Conservation (phyloP, 2,888 invertebrate genomes). For the Nowickia ferox region DNA sequence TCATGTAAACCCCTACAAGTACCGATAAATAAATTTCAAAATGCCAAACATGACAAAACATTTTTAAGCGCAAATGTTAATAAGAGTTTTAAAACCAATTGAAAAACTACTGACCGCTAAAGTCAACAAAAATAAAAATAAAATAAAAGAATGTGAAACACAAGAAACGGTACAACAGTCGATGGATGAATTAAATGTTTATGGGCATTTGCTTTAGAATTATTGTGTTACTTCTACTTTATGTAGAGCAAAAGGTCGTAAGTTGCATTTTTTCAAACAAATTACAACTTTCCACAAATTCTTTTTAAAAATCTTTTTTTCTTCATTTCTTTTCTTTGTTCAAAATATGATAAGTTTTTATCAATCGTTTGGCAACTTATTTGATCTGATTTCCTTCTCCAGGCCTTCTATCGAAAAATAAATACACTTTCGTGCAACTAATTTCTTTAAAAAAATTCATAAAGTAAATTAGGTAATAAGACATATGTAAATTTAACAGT, state of each 20-base stretch:
- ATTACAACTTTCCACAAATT: no score
- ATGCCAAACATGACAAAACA: slow-evolving; percentile 47
- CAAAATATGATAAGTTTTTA: no score
- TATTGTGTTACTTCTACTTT: background rate
- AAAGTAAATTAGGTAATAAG: no score
- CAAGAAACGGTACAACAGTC: background rate
- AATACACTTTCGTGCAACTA: no score
- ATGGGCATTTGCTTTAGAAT: slow-evolving; percentile 19
- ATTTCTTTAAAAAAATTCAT: no score
- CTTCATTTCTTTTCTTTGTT: no score
- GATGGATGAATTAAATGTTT: slow-evolving; percentile 39
- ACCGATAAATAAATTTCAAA: slow-evolving; percentile 56
- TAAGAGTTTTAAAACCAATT: slow-evolving; percentile 70
- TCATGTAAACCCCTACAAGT: slow-evolving; percentile 72
- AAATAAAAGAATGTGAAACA: background rate
- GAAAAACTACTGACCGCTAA: slow-evolving; percentile 72
- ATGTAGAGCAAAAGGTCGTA: slow-evolving; percentile 25
- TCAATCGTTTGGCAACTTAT: no score
- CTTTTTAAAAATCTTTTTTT: no score
- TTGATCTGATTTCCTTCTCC: no score
- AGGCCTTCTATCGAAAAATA: no score
- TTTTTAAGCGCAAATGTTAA: slow-evolving; percentile 68
- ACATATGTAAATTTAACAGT: no score
- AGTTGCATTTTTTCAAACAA: background rate
- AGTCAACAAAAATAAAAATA: slow-evolving; percentile 46